Conservation (phyloP, 2,113 vertebrate species). For the Cryptotis parvus region DNA sequence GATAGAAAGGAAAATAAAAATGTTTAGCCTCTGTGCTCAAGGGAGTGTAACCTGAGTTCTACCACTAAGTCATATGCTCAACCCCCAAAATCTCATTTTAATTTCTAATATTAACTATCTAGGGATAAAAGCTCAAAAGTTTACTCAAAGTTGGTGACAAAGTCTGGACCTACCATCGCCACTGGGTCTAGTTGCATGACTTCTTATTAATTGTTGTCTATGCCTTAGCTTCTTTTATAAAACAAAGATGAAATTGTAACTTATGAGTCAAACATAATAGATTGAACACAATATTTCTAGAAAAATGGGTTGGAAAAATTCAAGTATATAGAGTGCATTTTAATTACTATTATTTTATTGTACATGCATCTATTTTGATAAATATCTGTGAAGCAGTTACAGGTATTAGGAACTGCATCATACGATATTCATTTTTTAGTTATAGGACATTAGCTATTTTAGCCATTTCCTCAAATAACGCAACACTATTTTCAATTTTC, state of each 20-base stretch:
- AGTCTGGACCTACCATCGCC: neutral
- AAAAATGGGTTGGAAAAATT: neutral
- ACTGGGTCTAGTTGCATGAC: neutral
- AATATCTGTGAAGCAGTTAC: neutral
- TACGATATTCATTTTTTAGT: neutral
- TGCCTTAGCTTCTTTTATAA: neutral
- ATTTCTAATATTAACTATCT: neutral
- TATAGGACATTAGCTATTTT: neutral
- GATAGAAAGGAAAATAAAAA: slow-evolving; percentile 21
- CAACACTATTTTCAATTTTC: neutral
- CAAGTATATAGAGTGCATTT: neutral
- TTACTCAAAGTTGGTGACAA: neutral
- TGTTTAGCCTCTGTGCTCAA: too few species aligned
- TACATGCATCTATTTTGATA: neutral
- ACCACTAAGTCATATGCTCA: too few species aligned
- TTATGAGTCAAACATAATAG: slow-evolving; percentile 36
- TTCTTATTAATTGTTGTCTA: neutral
- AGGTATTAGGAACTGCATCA: neutral
- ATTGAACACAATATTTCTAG: neutral
- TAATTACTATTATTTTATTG: neutral
- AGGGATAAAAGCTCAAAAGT: neutral
- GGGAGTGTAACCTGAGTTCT: too few species aligned
- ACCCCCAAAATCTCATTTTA: neutral
- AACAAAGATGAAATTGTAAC: slow-evolving; percentile 31
- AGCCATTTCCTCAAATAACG: neutral